A percentile compares a stretch with the other conserved stretches of the same genome.
Evolutionary conservation across 2,113 vertebrate species (phyloP).

Genomic region (Prinia subflava): DNA sequence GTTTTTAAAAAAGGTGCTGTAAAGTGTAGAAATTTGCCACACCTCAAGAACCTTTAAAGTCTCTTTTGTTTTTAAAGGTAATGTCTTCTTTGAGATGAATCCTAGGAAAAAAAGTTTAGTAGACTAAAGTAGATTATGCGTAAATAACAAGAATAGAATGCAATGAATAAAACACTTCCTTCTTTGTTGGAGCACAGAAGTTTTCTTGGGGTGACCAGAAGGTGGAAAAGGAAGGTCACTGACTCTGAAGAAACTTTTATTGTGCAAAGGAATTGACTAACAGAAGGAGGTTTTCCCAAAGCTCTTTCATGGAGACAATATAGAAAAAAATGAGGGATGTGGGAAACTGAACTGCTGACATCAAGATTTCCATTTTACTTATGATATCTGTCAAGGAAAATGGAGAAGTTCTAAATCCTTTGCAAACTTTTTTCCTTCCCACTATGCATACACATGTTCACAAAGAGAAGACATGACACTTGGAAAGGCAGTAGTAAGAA

Average conservation of each 20-base stretch:
- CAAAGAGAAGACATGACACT: neutral
- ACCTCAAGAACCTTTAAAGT: neutral
- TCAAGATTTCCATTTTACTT: neutral
- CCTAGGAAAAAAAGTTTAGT: neutral
- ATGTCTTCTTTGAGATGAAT: neutral
- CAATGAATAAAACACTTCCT: neutral
- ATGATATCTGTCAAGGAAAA: neutral
- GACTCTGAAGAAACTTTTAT: neutral
- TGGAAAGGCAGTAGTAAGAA: neutral
- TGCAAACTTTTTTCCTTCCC: neutral
- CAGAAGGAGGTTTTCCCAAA: neutral
- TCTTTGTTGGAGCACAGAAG: neutral
- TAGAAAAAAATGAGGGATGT: neutral
- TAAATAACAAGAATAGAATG: neutral
- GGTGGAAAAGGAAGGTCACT: neutral
- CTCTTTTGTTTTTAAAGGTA: neutral
- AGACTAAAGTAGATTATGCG: neutral
- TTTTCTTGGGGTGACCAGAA: neutral
- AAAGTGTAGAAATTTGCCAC: neutral
- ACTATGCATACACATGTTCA: fast-evolving
- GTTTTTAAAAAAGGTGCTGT: neutral
- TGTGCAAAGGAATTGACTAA: neutral
- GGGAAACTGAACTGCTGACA: neutral
- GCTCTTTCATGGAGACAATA: neutral
- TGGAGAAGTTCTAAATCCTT: neutral